Evolutionary conservation across 2,797 vertebrate species (phyloP).

Genomic region (Enteromius unitaeniatus): DNA sequence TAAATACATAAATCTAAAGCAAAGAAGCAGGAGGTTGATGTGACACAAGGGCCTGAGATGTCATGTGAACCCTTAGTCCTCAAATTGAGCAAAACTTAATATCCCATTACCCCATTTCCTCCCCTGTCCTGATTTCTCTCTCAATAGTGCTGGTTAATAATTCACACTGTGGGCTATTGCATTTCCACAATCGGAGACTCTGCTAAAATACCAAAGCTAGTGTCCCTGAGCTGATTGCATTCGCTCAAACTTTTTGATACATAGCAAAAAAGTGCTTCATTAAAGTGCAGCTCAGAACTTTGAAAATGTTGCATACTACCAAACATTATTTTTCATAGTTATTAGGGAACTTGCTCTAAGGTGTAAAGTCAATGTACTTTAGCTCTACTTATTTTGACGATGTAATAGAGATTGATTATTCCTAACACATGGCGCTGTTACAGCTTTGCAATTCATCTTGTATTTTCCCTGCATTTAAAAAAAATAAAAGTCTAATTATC

Average conservation of each 20-base stretch:
- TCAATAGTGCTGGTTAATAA: slow-evolving; percentile 64
- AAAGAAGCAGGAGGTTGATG: slow-evolving; percentile 52
- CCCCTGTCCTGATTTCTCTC: slow-evolving; percentile 40
- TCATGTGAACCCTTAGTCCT: slow-evolving; percentile 55
- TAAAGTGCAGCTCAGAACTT: slow-evolving; percentile 42
- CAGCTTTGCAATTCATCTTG: slow-evolving; percentile 40
- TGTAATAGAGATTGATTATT: slow-evolving; percentile 46
- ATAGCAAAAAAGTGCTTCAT: not conserved
- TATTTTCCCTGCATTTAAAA: slow-evolving; percentile 4
- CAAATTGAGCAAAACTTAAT: slow-evolving; percentile 59
- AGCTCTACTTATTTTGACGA: slow-evolving; percentile 10
- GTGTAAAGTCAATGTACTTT: slow-evolving; percentile 47
- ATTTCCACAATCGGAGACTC: slow-evolving; percentile 58
- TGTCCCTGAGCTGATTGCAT: slow-evolving; percentile 51
- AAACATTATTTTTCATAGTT: slow-evolving; percentile 45
- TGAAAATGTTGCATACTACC: slow-evolving; percentile 11
- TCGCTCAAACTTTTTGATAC: slow-evolving; percentile 8
- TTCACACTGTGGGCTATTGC: slow-evolving; percentile 59
- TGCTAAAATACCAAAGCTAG: slow-evolving; percentile 62
- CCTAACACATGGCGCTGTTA: slow-evolving; percentile 41
- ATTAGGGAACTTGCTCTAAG: slow-evolving; percentile 48
- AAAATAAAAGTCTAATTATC: slow-evolving; percentile 14
- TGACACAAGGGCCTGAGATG: slow-evolving; percentile 50
- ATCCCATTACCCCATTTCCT: slow-evolving; percentile 55
- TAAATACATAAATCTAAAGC: slow-evolving; percentile 45